Evolutionary conservation across 2,113 vertebrate species (phyloP), one percentile per base, ranked within the genome.

Genomic region (Microtus oregoni): DNA sequence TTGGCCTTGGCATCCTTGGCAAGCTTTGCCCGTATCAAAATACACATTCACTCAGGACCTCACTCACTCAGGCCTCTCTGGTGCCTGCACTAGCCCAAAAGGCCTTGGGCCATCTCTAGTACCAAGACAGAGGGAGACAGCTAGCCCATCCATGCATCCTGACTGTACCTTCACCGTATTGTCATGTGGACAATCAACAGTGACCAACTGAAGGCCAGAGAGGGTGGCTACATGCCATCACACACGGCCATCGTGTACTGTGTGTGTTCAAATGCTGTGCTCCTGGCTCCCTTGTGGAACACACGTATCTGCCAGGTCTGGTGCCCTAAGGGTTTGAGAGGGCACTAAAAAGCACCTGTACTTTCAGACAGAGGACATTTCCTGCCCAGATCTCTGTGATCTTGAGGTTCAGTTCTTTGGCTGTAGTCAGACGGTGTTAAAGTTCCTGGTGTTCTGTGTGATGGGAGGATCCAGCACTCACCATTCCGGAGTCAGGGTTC

Each of bases 181-280:
- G 17, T 86, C 70, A 7, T 6, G 0, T 8, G 78, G 20, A 13
- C 7, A 11, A 14, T 38, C 22, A 7, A 1, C 26, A 26, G 79
- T 30, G 7, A 1, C 78, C 47, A 19, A 28, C 24, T 20, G 7
- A 38, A 44, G 68, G 78, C n/a, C 38, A 14, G 47, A 5, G 8
- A 17, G 35, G n/a, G 10, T 20, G 28, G n/a, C n/a, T 14, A 44
- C 7, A 0, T 63, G 8, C 86, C 28, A 1, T 3, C 32, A 5
- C 3, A 26, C 38, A 3, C 28, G 12, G 5, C 14, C 38, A 3
- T 44, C 47, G 9, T 24, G 1, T n/a, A 35, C 5, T 1, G 17
- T 19, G 0, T 0, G 0, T 38, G 72, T 65, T 52, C 32, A 10
- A 5, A 13, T 19, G 14, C 44, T 55, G 5, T 3, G 15, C 15